phyloP scores from a whole-genome alignment of 2,888 invertebrate genomes.

The Nasonovia ribisnigri region DNA sequence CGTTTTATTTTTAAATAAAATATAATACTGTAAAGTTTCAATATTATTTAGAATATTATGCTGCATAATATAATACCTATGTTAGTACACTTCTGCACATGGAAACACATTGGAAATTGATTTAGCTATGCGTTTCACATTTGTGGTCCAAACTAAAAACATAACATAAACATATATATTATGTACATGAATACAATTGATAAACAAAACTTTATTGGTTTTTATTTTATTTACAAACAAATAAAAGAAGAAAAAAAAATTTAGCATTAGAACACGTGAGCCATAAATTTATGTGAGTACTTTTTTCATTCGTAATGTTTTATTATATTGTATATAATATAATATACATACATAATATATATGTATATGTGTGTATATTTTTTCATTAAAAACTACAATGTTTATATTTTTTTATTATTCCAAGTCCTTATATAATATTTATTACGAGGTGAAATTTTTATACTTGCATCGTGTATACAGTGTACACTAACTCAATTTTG shows the following conservation, averaged over 20 bases:
- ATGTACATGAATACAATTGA: neutral
- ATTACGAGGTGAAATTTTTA: constrained; percentile 8
- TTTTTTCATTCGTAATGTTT: constrained; percentile 20
- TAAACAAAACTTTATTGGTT: neutral
- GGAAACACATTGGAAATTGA: neutral
- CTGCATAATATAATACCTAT: neutral
- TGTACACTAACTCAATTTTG: neutral
- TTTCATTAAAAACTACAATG: constrained; percentile 24
- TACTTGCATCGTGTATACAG: neutral
- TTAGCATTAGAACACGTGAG: neutral
- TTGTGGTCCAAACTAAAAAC: neutral
- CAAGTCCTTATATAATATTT: constrained; percentile 12
- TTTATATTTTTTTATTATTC: constrained; percentile 19
- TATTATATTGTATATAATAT: neutral
- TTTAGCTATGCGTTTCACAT: neutral
- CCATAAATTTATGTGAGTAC: neutral
- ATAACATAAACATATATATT: neutral
- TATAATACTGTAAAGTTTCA: neutral
- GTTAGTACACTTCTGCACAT: neutral
- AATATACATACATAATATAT: neutral
- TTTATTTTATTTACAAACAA: neutral
- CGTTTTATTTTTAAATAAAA: neutral
- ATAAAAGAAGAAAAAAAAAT: neutral
- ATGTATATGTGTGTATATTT: neutral
- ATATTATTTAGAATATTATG: neutral